Conservation (phyloP, 2,888 invertebrate genomes). For the Plemyria rubiginata region DNA sequence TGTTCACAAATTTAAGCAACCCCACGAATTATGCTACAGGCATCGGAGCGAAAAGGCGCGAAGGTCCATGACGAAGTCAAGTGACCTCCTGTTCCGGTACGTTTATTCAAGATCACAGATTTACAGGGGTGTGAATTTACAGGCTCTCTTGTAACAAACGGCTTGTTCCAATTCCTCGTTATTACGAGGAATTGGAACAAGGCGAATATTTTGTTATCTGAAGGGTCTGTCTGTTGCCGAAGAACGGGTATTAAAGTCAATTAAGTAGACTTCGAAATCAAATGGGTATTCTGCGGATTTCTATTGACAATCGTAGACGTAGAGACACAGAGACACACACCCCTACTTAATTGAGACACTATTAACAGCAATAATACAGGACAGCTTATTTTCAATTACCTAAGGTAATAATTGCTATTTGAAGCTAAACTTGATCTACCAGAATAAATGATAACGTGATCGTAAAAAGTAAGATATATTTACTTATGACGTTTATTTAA, state of each 20-base stretch:
- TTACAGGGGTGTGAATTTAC: slow-evolving; percentile 42
- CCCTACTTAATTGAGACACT: not conserved
- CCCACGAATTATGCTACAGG: slow-evolving; percentile 37
- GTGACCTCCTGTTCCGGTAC: slow-evolving; percentile 55
- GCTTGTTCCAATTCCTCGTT: slow-evolving; percentile 34
- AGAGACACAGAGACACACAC: not conserved
- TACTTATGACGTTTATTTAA: no score
- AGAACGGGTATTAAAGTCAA: slow-evolving; percentile 18
- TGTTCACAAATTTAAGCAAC: slow-evolving; percentile 27
- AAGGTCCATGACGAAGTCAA: slow-evolving; percentile 55
- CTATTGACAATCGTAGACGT: not conserved
- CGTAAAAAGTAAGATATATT: no score
- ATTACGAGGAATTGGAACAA: no score
- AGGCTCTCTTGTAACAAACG: slow-evolving; percentile 39
- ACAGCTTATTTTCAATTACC: no score
- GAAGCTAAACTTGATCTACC: no score
- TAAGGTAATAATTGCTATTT: no score
- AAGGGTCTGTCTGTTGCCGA: slow-evolving; percentile 23
- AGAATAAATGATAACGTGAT: no score
- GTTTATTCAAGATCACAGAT: slow-evolving; percentile 47
- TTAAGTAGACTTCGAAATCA: slow-evolving; percentile 6
- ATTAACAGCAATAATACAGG: no score
- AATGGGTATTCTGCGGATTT: slow-evolving; percentile 13
- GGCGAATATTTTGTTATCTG: slow-evolving; percentile 40
- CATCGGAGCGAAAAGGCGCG: slow-evolving; percentile 47